Conservation (phyloP, 2,113 vertebrate genomes). For the Amazona vittata region DNA sequence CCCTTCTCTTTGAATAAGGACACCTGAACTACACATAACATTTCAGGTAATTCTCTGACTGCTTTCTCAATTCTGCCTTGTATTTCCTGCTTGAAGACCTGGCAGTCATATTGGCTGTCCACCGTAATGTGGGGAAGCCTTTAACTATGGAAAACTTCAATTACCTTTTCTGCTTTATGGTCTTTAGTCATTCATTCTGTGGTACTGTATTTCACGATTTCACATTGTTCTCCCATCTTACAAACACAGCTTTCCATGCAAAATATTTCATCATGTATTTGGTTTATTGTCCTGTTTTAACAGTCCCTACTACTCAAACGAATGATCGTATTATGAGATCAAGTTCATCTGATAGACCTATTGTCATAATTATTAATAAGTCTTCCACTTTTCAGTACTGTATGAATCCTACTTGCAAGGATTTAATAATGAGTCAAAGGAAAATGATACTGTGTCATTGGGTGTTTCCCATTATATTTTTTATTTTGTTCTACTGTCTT, state of each 20-base stretch:
- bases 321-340: background rate
- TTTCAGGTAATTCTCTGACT: background rate
- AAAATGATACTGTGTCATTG: background rate
- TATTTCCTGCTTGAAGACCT: background rate
- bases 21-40: background rate
- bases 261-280: background rate
- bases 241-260: background rate
- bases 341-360: background rate
- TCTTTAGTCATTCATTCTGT: background rate
- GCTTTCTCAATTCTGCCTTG: background rate
- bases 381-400: background rate
- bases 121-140: fast-evolving
- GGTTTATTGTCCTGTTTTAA: background rate
- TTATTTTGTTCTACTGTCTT: background rate
- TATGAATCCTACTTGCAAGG: background rate
- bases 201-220: background rate
- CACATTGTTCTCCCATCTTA: background rate
- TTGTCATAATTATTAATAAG: background rate
- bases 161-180: background rate
- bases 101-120: background rate
- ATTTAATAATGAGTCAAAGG: background rate
- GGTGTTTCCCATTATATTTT: background rate
- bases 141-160: background rate
- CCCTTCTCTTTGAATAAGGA: background rate
- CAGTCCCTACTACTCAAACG: background rate